These are phyloP conservation scores for Pomatostomus ruficeps DNA, from an alignment of 2,113 vertebrate genomes.

Conservation along the genomic window DNA sequence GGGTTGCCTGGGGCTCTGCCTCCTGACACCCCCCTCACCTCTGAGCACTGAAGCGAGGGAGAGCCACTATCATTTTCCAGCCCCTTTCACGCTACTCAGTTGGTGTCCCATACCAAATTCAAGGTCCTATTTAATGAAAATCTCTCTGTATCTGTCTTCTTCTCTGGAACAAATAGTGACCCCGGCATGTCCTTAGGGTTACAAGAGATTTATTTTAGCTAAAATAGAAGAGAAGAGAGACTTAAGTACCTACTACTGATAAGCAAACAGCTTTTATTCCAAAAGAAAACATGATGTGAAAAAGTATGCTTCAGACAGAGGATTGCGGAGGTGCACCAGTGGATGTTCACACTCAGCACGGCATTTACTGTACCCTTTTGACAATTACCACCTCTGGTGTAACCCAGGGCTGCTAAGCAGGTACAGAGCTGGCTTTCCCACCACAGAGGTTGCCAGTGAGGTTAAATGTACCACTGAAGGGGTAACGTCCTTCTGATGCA, in stretches of 20 bases:
- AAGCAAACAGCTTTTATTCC: neutral
- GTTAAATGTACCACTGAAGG: neutral
- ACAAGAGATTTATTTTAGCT: neutral
- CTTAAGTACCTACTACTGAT: neutral
- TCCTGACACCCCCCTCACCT: neutral
- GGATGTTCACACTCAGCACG: neutral
- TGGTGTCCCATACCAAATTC: neutral
- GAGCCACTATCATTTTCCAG: neutral
- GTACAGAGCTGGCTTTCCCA: neutral
- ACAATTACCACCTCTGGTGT: neutral
- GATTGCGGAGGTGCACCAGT: rapidly evolving
- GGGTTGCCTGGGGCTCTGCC: neutral
- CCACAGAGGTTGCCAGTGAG: neutral
- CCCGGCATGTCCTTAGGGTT: neutral
- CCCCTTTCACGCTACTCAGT: rapidly evolving
- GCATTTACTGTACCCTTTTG: neutral
- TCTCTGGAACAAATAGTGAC: neutral
- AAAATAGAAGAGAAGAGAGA: neutral
- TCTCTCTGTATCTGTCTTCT: neutral
- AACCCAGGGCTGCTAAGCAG: neutral
- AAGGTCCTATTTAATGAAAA: neutral
- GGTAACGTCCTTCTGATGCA: rapidly evolving
- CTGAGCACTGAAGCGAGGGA: neutral
- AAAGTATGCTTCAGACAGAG: neutral
- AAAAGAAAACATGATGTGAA: neutral